phyloP scores from a whole-genome alignment of 2,888 invertebrate species.

The Synanthedon vespiformis region DNA sequence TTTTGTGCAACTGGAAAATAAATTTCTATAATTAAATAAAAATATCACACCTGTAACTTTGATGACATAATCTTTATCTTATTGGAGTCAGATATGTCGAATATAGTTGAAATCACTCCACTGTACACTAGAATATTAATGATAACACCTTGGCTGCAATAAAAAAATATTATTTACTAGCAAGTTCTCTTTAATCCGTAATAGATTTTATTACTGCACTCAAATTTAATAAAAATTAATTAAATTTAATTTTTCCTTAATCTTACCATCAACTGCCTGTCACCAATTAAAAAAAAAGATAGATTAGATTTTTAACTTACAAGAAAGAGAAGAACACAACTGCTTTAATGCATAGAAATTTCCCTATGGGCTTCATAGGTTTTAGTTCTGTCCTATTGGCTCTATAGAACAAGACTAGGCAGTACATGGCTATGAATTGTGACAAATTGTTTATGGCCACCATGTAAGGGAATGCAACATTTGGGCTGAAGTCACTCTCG shows the following conservation, averaged over 20 bases:
- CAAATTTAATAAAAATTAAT: no score
- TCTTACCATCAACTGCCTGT: background rate
- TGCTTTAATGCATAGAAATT: constrained; percentile 96
- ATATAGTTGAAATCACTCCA: constrained; percentile 81
- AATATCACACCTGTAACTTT: constrained; percentile 79
- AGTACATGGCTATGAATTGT: constrained; percentile 97
- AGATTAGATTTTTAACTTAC: constrained; percentile 73
- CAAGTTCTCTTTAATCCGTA: no score
- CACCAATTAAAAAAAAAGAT: background rate
- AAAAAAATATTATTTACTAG: no score
- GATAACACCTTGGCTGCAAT: constrained; percentile 88
- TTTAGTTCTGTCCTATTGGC: constrained; percentile 88
- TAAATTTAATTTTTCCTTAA: no score
- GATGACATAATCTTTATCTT: constrained; percentile 82
- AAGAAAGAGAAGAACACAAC: constrained; percentile 98
- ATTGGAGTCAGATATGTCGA: constrained; percentile 75
- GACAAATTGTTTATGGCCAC: constrained; percentile 91
- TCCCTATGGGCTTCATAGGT: constrained; percentile 94
- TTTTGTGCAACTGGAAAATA: no score
- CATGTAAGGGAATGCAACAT: constrained; percentile 91
- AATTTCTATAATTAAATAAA: no score
- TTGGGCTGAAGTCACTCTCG: constrained; percentile 89
- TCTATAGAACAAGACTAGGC: constrained; percentile 91
- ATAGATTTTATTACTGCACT: no score
- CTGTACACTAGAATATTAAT: constrained; percentile 89